Evolutionary conservation across 2,113 vertebrate species (phyloP), one percentile per base, ranked within the genome.

Genomic region (Psammodynastes pulverulentus): DNA sequence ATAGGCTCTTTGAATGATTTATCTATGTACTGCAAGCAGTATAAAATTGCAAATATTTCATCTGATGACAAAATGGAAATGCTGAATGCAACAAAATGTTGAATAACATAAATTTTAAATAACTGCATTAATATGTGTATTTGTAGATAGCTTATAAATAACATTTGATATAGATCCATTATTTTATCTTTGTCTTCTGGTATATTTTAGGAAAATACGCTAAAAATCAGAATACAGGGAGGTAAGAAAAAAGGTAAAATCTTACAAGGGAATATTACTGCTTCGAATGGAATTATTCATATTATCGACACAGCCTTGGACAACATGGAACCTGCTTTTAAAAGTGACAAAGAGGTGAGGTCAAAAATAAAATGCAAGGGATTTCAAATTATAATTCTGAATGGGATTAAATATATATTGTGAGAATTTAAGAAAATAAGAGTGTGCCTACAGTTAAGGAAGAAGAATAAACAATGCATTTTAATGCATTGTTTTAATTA

Each of bases 201-300:
- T 0, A 94, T 93, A 79, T 95, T 97, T 95, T 94, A 98, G 98
- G 97, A 97, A 52, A 96, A 96, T 62, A 95, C 98, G 23, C 89
- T 98, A 34, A 98, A 96, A 89, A 97, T 99, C 92, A 97, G 98
- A 93, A 97, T 99, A 93, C 93, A 97, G 89, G 98, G 98, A 92
- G 98, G 98, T 95, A 98, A 90, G 51, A 98, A 93, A 85, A 98
- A 96, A 93, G 98, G 96, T 3, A 96, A 93, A 46, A 95, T 99
- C 87, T 10, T 99, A 54, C 96, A 98, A 87, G 96, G 98, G 0
- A 96, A 99, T 92, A 91, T 99, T 10, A 62, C 98, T 23, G 98
- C 99, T 49, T 98, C 98, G 56, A 99, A 99, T 7, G 99, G 99
- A 85, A 97, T 99, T 92, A 95, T 99, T 87, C 99, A 99, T 90